Evolutionary conservation across 2,888 invertebrate genomes (phyloP).

Genomic region (Seira ritae): DNA sequence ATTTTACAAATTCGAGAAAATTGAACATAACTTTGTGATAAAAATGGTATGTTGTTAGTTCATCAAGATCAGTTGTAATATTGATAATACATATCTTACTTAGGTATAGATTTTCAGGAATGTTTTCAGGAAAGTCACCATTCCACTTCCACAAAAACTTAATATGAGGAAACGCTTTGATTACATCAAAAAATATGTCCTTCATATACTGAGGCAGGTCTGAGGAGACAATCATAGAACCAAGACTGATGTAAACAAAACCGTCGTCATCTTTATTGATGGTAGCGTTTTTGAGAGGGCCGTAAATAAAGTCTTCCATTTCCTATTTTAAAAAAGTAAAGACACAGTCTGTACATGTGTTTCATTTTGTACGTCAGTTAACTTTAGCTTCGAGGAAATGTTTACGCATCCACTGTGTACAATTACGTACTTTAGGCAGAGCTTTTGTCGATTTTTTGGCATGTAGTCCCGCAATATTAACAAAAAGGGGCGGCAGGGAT

Average conservation of each 20-base stretch:
- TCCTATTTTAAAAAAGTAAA: conserved; percentile 23
- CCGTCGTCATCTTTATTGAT: conserved; percentile 39
- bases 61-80: too few relatives aligned
- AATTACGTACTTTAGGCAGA: too few relatives aligned
- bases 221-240: conserved; percentile 30
- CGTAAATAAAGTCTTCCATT: conserved; percentile 24
- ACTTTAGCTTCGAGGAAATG: too few relatives aligned
- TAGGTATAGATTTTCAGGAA: conserved; percentile 69
- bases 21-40: too few relatives aligned
- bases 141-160: conserved; percentile 72
- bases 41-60: too few relatives aligned
- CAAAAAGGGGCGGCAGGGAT: conserved; percentile 12
- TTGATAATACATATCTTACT: too few relatives aligned
- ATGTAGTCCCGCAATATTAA: conserved; percentile 31
- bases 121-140: conserved; percentile 43
- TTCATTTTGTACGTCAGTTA: too few relatives aligned
- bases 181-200: conserved; percentile 56
- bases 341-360: too few relatives aligned
- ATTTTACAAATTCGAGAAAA: too few relatives aligned
- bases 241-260: conserved; percentile 68
- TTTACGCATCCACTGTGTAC: too few relatives aligned
- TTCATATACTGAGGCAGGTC: conserved; percentile 26
- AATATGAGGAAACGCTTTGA: conserved; percentile 43
- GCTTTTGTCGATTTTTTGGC: background rate
- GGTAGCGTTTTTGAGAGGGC: background rate